Percentiles rank a stretch among this genome's conserved stretches.
These are phyloP conservation scores for Nerophis ophidion DNA, from an alignment of 2,113 vertebrate genomes.

Conservation along the genomic window DNA sequence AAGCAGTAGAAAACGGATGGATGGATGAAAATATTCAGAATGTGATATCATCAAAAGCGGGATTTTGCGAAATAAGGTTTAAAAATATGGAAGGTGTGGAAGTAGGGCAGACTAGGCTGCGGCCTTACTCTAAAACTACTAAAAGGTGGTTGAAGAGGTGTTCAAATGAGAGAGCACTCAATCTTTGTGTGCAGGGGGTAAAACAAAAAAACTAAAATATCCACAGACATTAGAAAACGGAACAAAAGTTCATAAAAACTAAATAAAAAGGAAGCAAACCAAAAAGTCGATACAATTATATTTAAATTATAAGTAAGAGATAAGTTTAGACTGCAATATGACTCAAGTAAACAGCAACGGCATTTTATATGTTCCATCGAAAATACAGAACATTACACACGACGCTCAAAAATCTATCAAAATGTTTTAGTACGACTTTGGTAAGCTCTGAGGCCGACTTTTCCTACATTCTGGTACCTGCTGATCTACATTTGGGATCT, in stretches of 20 bases:
- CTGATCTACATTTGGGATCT: too few relatives aligned
- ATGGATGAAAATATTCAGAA: too few relatives aligned
- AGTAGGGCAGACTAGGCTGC: conserved; percentile 12
- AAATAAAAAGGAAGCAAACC: conserved; percentile 27
- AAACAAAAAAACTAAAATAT: conserved; percentile 45
- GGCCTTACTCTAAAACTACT: conserved; percentile 54
- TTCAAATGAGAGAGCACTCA: conserved; percentile 32
- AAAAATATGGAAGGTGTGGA: background rate
- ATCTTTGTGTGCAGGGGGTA: conserved; percentile 23
- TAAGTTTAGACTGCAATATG: too few relatives aligned
- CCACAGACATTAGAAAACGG: conserved; percentile 23
- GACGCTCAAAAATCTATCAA: too few relatives aligned
- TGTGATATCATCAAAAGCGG: conserved; percentile 21
- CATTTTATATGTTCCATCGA: too few relatives aligned
- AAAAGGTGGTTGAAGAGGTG: conserved; percentile 56
- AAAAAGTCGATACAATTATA: conserved; percentile 14
- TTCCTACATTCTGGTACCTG: too few relatives aligned
- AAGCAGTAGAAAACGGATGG: too few relatives aligned
- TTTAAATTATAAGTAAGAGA: conserved; percentile 9
- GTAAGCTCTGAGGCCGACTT: too few relatives aligned
- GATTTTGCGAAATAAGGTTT: conserved; percentile 13
- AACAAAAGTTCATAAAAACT: conserved; percentile 24
- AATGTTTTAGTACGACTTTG: too few relatives aligned
- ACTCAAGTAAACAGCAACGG: too few relatives aligned
- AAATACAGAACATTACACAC: too few relatives aligned